phyloP scores from a whole-genome alignment of 1,140 invertebrate genomes.

The Ditylenchus dipsaci region DNA sequence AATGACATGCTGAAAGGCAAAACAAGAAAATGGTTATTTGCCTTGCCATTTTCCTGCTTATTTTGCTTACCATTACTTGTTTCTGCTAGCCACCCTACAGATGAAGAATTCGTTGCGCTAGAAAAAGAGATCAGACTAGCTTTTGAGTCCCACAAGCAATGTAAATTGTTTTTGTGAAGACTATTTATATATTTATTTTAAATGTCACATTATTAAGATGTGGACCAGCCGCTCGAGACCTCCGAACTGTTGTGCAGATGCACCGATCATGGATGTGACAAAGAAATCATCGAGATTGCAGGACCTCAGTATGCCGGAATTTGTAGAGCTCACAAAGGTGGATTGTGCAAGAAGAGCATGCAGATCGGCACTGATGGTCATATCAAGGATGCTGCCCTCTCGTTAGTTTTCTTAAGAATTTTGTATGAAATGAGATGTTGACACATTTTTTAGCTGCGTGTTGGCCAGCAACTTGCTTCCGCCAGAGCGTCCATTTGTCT shows the following conservation, averaged over 20 bases:
- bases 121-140: neutral
- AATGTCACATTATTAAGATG: neutral
- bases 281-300: slow-evolving; percentile 15
- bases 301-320: slow-evolving; percentile 14
- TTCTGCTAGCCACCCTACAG: no score
- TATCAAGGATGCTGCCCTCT: slow-evolving; percentile 17
- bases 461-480: slow-evolving; percentile 19
- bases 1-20: no score
- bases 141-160: neutral
- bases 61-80: no score
- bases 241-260: slow-evolving; percentile 30
- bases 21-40: no score
- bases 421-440: neutral
- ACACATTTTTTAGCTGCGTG: slow-evolving; percentile 14
- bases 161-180: neutral
- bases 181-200: neutral
- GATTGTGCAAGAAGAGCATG: slow-evolving; percentile 12
- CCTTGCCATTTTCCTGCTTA: no score
- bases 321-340: slow-evolving; percentile 14
- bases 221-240: neutral
- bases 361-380: neutral
- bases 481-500: slow-evolving; percentile 36
- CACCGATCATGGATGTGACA: slow-evolving; percentile 4
- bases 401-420: slow-evolving; percentile 13
- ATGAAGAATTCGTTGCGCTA: no score